Evolutionary conservation across 2,888 invertebrate species (phyloP).

Genomic region (Chrysotoxum bicinctum): DNA sequence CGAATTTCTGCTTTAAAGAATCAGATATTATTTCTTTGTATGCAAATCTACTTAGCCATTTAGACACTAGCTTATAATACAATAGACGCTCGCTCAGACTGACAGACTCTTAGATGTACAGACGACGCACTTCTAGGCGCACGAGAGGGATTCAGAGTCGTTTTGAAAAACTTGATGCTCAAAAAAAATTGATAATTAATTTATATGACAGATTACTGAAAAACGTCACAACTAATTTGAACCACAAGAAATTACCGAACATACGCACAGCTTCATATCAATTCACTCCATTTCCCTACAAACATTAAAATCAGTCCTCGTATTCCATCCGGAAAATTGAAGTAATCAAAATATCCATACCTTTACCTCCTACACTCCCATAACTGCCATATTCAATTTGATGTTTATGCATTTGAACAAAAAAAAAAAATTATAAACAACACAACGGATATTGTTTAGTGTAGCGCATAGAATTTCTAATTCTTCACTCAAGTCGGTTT

Average conservation of each 20-base stretch:
- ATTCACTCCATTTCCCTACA: not conserved
- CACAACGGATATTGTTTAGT: slow-evolving; percentile 70
- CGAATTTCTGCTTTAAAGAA: too few relatives aligned
- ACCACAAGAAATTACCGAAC: not conserved
- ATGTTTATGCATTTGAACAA: not conserved
- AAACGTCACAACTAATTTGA: not conserved
- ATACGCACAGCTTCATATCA: not conserved
- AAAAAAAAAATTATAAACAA: slow-evolving; percentile 42
- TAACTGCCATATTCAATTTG: not conserved
- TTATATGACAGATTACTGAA: too few relatives aligned
- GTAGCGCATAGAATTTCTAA: slow-evolving; percentile 60
- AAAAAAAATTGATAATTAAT: too few relatives aligned
- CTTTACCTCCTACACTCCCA: too few relatives aligned
- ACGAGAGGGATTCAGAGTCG: too few relatives aligned
- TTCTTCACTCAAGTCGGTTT: slow-evolving; percentile 42
- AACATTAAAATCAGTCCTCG: not conserved
- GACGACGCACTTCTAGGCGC: too few relatives aligned
- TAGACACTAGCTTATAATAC: too few relatives aligned
- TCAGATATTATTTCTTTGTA: too few relatives aligned
- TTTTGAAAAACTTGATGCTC: too few relatives aligned
- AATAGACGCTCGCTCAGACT: too few relatives aligned
- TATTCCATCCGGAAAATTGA: slow-evolving; percentile 11
- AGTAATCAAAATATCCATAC: not conserved
- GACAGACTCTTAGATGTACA: too few relatives aligned
- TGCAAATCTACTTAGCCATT: too few relatives aligned